phyloP scores from a whole-genome alignment of 1,140 invertebrate species.

The Ips nitidus region DNA sequence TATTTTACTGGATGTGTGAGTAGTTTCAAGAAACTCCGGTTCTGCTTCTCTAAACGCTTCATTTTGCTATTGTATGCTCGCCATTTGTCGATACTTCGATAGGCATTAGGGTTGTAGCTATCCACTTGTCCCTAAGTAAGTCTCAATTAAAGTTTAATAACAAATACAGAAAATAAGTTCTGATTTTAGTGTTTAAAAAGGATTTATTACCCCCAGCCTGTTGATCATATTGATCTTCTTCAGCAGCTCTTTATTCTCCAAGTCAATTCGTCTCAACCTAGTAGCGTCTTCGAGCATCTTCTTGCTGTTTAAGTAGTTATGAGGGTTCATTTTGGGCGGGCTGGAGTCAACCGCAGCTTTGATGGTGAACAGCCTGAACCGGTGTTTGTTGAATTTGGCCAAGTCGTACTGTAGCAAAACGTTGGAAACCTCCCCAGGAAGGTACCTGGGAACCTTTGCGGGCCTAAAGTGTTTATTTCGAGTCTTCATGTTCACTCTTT shows the following conservation, averaged over 20 bases:
- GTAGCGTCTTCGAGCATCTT: conserved; percentile 46
- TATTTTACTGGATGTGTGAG: background rate
- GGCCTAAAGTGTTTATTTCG: background rate
- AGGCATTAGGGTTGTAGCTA: conserved; percentile 44
- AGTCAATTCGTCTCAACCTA: conserved; percentile 49
- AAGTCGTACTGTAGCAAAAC: conserved; percentile 41
- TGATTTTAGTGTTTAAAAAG: background rate
- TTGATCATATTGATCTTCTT: conserved; percentile 52
- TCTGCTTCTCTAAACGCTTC: conserved; percentile 37
- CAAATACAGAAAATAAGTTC: too few relatives aligned
- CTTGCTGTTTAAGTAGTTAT: conserved; percentile 46
- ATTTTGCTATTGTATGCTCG: conserved; percentile 31
- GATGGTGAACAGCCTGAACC: conserved; percentile 44
- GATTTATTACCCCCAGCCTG: conserved; percentile 49
- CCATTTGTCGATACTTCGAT: conserved; percentile 39
- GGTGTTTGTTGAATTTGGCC: conserved; percentile 43
- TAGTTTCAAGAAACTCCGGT: conserved; percentile 17
- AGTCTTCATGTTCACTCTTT: conserved; percentile 8
- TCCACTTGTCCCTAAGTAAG: conserved; percentile 44
- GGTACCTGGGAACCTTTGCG: conserved; percentile 40
- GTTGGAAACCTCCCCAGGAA: conserved; percentile 35
- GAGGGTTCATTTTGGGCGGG: conserved; percentile 49
- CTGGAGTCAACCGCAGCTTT: conserved; percentile 50
- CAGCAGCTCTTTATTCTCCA: conserved; percentile 53
- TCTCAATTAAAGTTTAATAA: background rate